phyloP scores from a whole-genome alignment of 2,113 vertebrate genomes.

The Cryptomyrus ogoouensis region DNA sequence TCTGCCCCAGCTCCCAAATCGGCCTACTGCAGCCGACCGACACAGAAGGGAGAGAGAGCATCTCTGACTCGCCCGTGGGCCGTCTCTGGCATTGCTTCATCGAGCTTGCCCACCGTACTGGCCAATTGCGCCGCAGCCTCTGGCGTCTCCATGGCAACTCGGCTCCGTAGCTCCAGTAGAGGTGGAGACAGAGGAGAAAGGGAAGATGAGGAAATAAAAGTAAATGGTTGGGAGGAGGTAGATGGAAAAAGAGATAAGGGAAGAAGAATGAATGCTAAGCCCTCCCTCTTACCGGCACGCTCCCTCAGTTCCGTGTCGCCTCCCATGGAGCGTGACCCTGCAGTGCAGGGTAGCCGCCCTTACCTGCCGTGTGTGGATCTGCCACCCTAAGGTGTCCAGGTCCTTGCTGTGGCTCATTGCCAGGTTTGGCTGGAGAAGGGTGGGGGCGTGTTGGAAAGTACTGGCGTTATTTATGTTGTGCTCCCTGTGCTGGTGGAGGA shows the following conservation, averaged over 20 bases:
- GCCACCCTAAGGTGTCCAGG: neutral
- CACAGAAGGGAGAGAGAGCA: neutral
- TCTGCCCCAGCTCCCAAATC: neutral
- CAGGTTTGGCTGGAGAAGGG: neutral
- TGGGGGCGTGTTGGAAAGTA: neutral
- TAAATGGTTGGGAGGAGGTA: conserved; percentile 20
- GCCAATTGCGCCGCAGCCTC: conserved; percentile 52
- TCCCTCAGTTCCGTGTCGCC: neutral
- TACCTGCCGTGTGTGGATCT: neutral
- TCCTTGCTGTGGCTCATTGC: neutral
- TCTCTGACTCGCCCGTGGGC: conserved; percentile 43
- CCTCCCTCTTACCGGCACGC: neutral
- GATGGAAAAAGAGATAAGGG: conserved; percentile 16
- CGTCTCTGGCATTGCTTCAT: conserved; percentile 39
- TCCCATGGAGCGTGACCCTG: neutral
- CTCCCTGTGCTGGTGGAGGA: neutral
- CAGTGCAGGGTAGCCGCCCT: neutral
- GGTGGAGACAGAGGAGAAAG: conserved; percentile 37
- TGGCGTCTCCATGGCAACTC: conserved; percentile 56
- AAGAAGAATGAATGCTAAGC: conserved; percentile 30
- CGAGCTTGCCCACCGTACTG: conserved; percentile 33
- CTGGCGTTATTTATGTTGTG: neutral
- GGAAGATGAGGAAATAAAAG: conserved; percentile 17
- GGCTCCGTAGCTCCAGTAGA: conserved; percentile 42
- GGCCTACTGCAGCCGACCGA: neutral